Evolutionary conservation across 2,797 vertebrate genomes (phyloP).

Genomic region (Myioborus miniatus): DNA sequence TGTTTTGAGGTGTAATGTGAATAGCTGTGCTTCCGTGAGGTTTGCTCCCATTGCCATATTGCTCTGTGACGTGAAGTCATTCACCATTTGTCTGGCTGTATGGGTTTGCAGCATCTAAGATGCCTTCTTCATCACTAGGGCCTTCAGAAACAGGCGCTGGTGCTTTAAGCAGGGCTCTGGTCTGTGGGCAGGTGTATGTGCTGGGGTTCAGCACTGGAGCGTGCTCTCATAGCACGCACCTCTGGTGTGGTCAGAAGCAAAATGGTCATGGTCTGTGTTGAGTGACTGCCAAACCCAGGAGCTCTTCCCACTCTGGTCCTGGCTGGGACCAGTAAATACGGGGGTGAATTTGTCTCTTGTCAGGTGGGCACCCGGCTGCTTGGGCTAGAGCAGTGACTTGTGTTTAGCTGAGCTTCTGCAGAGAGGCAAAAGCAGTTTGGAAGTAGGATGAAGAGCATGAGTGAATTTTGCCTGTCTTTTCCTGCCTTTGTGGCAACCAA

Average conservation of each 20-base stretch:
- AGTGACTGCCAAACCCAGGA: neutral
- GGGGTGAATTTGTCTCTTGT: neutral
- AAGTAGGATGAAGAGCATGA: neutral
- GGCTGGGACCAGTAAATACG: neutral
- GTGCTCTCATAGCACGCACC: neutral
- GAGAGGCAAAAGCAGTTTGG: neutral
- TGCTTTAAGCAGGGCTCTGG: neutral
- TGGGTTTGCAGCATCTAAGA: neutral
- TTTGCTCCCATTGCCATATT: neutral
- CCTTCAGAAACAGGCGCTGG: neutral
- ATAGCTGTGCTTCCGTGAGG: neutral
- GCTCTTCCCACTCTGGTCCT: neutral
- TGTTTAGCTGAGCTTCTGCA: neutral
- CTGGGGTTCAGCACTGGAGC: accelerated
- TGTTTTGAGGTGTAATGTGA: neutral
- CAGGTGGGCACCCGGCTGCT: accelerated
- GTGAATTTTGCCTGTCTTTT: neutral
- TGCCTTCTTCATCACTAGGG: neutral
- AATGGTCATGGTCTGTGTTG: neutral
- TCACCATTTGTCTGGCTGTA: neutral
- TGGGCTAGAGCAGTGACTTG: accelerated
- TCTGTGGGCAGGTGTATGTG: neutral
- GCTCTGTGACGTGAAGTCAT: neutral
- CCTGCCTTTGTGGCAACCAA: neutral
- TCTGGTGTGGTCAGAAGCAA: neutral